phyloP scores from a whole-genome alignment of 2,888 invertebrate genomes.

The Ormyrus nitidulus region DNA sequence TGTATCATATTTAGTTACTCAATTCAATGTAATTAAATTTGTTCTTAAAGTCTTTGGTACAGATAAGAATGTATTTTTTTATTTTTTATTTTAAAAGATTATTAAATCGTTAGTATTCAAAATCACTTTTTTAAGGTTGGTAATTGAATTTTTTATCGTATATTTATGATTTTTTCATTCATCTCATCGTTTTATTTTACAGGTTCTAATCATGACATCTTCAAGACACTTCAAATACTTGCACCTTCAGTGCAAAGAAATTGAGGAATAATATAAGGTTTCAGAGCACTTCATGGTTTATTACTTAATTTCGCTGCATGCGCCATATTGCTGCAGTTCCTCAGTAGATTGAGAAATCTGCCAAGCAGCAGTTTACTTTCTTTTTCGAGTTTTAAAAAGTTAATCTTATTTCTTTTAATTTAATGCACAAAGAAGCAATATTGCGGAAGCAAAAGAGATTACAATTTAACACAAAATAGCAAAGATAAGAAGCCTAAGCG shows the following conservation, averaged over 20 bases:
- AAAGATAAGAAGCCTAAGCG: constrained; percentile 56
- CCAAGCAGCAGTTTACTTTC: constrained; percentile 37
- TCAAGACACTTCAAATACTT: constrained; percentile 17
- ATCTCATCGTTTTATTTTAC: constrained; percentile 50
- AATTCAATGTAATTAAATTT: too few species aligned
- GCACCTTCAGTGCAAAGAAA: constrained; percentile 43
- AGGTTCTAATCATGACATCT: constrained; percentile 56
- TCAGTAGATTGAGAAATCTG: constrained; percentile 52
- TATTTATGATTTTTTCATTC: constrained; percentile 30
- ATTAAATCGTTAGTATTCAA: too few species aligned
- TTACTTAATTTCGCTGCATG: constrained; percentile 50
- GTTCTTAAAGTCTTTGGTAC: too few species aligned
- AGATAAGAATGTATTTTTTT: neutral
- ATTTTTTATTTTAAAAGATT: neutral
- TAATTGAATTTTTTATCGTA: neutral
- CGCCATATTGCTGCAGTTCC: constrained; percentile 62
- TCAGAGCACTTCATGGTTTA: neutral
- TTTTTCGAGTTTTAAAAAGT: neutral
- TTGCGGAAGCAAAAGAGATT: neutral
- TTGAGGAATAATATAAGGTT: constrained; percentile 5
- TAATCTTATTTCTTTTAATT: constrained; percentile 11
- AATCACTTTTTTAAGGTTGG: neutral
- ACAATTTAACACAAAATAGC: too few species aligned
- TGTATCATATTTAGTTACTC: too few species aligned
- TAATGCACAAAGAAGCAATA: neutral